Evolutionary conservation across 2,797 vertebrate genomes (phyloP), one percentile per base, ranked within the genome.

Genomic region (Tachyglossus aculeatus): DNA sequence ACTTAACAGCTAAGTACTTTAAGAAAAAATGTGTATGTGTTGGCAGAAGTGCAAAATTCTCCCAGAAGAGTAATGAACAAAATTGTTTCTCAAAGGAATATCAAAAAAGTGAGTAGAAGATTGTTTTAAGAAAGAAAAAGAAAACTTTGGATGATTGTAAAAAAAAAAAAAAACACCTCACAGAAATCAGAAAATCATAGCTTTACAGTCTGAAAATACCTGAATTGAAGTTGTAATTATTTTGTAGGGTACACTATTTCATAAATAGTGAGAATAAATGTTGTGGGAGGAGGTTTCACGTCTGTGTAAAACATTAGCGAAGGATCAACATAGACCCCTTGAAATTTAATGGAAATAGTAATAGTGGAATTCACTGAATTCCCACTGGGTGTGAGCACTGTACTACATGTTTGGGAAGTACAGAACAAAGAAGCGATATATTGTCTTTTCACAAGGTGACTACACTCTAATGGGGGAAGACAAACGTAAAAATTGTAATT

Each of bases 211-310:
- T 40, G 32, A 62, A 70, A 70, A 67, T 65, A 56, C 40, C n/a
- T 65, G 60, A 32, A 52, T 66, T 58, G 32, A 43, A 71, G 51
- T 77, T 77, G 41, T 25, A 21, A 9, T 58, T 40, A 65, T 81
- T 74, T 67, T 51, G 27, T 4, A 25, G 27, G 47, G n/a, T 25
- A 36, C 52, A 61, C 4, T 8, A 58, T 71, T 71, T 50, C 66
- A 52, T 66, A 74, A 79, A 76, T 33, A 56, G n/a, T 39, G 22
- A 71, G 47, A 29, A n/a, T 14, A 69, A 68, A 76, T 54, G 19
- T 51, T 22, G 37, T 54, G 62, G 21, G 39, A 43, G n/a, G 39
- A 55, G 67, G 41, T n/a, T 64, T 14, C 38, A 45, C 34, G 15
- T 80, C n/a, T 6, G 34, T 12, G 59, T 34, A 54, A 76, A 67